Base-by-base conservation (phyloP, 2,888 invertebrate species). In the Acleris cristana region DNA sequence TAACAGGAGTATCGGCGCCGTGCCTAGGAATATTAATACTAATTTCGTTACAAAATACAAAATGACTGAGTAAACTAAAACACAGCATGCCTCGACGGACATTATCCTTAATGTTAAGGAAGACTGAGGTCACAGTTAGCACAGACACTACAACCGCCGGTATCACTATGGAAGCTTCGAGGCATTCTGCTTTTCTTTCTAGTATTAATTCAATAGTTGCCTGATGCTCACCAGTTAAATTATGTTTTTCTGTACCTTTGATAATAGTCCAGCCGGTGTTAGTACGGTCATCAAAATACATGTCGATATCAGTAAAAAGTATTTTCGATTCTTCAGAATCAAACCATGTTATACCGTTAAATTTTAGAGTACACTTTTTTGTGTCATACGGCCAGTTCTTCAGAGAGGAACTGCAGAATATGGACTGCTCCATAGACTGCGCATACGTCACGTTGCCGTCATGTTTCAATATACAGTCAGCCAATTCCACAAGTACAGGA, bases 351-450 rank as follows among this genome's bases (percentile, higher is more conserved):
- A 55, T 56, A 19, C 45, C 68, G 19, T 73, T 75, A 45, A 76
- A 76, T 30, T 74, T 61, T 5, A 80, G 23, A 8, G 60, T 71
- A 65, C 81, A 80, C 7, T 66, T 61, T 56, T 77, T 75, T 1
- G 64, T 64, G 21, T 81, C 81, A 44, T 72, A 77, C 0, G 81
- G 81, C 79, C 79, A 81, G 16, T 79, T 65, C 3, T 19, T 65
- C 10, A 78, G n/a, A 21, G 75, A 69, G 0, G 70, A 55, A 0
- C 44, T 54, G 48, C 80, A 81, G 6, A 61, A 69, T 10, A 52
- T 7, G 0, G 8, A 0, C 12, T 58, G 48, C 19, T 48, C 18
- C 6, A 10, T 12, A 2, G 14, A 2, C 16, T 23, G 18, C 3
- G 58, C 2, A 21, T 58, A 67, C 23, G 3, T 53, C 1, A 63